Evolutionary conservation across 2,797 vertebrate species (phyloP).

Genomic region (Hemibagrus guttatus): DNA sequence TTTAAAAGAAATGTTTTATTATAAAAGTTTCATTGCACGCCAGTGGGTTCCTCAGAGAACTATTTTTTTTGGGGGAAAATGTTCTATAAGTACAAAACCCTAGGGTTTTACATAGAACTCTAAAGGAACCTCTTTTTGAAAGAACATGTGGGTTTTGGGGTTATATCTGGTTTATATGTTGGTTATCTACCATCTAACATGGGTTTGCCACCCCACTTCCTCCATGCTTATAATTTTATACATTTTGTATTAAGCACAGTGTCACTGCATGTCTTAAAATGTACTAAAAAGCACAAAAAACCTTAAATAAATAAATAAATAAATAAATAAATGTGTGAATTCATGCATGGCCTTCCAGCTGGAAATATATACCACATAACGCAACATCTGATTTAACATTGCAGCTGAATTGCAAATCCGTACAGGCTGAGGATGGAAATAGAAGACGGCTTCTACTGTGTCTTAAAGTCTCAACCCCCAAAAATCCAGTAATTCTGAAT

Average conservation of each 20-base stretch:
- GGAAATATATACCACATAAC: background rate
- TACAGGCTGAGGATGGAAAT: conserved; percentile 5
- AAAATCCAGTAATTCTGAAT: background rate
- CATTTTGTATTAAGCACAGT: background rate
- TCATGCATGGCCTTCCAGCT: background rate
- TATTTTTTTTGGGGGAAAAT: too few relatives aligned
- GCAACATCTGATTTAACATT: conserved; percentile 20
- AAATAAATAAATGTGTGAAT: background rate
- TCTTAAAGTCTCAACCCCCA: background rate
- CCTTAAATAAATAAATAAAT: background rate
- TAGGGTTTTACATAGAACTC: too few relatives aligned
- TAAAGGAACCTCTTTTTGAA: too few relatives aligned
- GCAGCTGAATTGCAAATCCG: conserved; percentile 15
- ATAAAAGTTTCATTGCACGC: too few relatives aligned
- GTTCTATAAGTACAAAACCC: too few relatives aligned
- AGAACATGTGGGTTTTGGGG: background rate
- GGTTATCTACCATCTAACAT: background rate
- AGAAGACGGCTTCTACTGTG: background rate
- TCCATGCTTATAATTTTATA: background rate
- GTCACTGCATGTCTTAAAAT: background rate
- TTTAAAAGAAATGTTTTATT: too few relatives aligned
- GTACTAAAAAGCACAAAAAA: background rate
- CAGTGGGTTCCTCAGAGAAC: too few relatives aligned
- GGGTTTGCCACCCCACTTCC: background rate
- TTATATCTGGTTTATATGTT: background rate